phyloP scores from a whole-genome alignment of 2,113 vertebrate genomes.

The Anoplopoma fimbria region DNA sequence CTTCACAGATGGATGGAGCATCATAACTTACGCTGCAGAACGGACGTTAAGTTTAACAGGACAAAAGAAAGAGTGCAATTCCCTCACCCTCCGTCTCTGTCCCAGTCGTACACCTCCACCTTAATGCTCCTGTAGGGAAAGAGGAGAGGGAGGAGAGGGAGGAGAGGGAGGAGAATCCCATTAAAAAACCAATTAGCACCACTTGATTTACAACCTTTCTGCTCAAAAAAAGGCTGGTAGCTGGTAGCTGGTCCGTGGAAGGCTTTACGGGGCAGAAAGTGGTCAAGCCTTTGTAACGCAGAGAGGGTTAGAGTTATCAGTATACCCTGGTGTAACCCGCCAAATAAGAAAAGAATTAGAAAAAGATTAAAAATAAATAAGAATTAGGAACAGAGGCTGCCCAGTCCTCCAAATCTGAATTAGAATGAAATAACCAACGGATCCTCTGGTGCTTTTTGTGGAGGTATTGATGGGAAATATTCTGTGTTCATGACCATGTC shows the following conservation, averaged over 20 bases:
- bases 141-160: constrained; percentile 21
- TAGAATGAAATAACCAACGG: neutral
- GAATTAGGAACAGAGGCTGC: neutral
- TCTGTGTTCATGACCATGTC: neutral
- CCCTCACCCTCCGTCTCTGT: constrained; percentile 90
- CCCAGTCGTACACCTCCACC: constrained; percentile 96
- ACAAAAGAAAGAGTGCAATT: neutral
- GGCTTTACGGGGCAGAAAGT: neutral
- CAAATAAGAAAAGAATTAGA: neutral
- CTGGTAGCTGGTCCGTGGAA: constrained; percentile 15
- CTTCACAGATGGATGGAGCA: neutral
- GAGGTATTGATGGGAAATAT: neutral
- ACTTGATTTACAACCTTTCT: constrained; percentile 31
- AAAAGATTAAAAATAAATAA: neutral
- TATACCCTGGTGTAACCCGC: neutral
- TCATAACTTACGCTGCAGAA: neutral
- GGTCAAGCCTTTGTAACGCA: neutral
- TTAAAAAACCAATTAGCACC: constrained; percentile 53
- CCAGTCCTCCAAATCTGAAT: neutral
- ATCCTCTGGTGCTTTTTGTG: neutral
- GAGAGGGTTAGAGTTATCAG: neutral
- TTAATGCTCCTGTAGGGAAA: constrained; percentile 89
- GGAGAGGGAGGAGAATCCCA: constrained; percentile 15
- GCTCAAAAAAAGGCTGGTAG: constrained; percentile 10
- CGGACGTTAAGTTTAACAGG: neutral